Percentiles rank a stretch among this genome's conserved stretches.
These are phyloP conservation scores for Pseudomyrmex cubaensis DNA, from an alignment of 1,140 invertebrate genomes.

Conservation along the genomic window DNA sequence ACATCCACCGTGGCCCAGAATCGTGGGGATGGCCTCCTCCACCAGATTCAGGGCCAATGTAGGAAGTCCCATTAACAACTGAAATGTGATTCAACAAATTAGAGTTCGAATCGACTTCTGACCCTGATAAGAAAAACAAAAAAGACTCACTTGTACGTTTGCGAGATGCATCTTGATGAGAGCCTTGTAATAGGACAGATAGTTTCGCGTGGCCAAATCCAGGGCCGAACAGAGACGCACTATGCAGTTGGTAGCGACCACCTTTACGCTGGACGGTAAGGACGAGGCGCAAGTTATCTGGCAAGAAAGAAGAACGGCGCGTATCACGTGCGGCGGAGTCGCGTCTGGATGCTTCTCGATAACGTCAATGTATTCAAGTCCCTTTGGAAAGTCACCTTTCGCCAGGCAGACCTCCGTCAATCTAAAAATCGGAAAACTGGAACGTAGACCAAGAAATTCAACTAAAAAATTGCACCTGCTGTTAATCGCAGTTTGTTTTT, in stretches of 20 bases:
- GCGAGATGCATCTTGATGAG: conserved; percentile 92
- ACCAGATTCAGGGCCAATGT: conserved; percentile 90
- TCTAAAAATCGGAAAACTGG: conserved; percentile 82
- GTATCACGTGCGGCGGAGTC: conserved; percentile 87
- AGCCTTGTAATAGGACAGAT: conserved; percentile 91
- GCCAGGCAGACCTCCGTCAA: conserved; percentile 89
- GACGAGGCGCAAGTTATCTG: conserved; percentile 88
- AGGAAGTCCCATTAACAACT: conserved; percentile 90
- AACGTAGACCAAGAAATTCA: neutral
- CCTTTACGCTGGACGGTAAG: conserved; percentile 82
- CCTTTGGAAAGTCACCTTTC: conserved; percentile 88
- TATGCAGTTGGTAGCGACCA: conserved; percentile 84
- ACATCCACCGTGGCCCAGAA: conserved; percentile 92
- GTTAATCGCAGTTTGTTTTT: neutral
- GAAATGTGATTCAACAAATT: conserved; percentile 57
- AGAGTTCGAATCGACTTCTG: neutral
- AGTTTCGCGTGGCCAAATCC: conserved; percentile 89
- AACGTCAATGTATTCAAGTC: conserved; percentile 86
- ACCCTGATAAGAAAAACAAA: neutral
- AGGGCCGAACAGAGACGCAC: conserved; percentile 90
- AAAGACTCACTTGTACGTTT: conserved; percentile 86
- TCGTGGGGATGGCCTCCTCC: conserved; percentile 88
- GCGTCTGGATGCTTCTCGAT: conserved; percentile 86
- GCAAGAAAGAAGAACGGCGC: conserved; percentile 90
- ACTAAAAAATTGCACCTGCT: no score